These are phyloP conservation scores for Coenonympha arcania DNA, from an alignment of 2,888 invertebrate species.

Conservation along the genomic window DNA sequence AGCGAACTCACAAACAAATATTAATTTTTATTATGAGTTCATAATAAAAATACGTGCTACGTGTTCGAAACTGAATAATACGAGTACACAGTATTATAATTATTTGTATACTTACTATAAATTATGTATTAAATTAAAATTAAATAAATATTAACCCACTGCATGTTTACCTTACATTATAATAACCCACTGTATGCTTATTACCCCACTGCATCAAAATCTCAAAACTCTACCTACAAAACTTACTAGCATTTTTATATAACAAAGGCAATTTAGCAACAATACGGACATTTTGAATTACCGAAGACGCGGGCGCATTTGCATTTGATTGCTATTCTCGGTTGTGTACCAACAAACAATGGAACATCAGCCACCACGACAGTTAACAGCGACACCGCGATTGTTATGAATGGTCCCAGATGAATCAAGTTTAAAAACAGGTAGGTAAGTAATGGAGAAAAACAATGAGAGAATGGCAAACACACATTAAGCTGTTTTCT, in stretches of 20 bases:
- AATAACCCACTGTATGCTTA: no score
- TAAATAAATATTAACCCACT: no score
- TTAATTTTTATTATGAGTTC: no score
- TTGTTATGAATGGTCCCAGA: constrained; percentile 13
- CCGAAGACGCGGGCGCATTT: constrained; percentile 40
- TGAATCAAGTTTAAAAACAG: constrained; percentile 5
- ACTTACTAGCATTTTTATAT: constrained; percentile 5
- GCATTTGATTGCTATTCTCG: constrained; percentile 41
- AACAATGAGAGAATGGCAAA: no score
- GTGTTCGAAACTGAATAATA: no score
- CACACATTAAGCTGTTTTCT: no score
- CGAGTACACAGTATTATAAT: no score
- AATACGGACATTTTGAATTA: constrained; percentile 19
- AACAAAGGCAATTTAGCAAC: constrained; percentile 14
- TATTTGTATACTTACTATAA: no score
- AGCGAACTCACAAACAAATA: no score
- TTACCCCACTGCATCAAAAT: not conserved
- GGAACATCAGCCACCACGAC: constrained; percentile 23
- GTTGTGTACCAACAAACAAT: constrained; percentile 24
- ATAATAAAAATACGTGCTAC: no score
- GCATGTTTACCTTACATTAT: no score
- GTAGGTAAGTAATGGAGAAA: not conserved
- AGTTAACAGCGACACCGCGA: constrained; percentile 20
- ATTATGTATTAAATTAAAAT: no score
- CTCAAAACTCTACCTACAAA: not conserved